Conservation (phyloP, 2,888 invertebrate species). For the Hartigia nigra region DNA sequence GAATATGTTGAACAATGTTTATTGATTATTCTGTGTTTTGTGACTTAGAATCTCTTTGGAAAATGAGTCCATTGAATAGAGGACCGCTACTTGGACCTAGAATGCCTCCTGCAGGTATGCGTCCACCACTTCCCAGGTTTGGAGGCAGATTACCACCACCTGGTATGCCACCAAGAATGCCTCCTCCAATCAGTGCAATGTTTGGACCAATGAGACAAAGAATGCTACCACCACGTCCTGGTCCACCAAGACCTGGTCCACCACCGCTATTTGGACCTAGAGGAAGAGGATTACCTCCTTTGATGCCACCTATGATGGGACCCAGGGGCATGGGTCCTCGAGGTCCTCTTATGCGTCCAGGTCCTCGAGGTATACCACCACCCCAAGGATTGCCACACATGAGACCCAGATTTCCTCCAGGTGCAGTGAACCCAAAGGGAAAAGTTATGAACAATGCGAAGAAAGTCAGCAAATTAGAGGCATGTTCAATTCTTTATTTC, state of each 20-base stretch:
- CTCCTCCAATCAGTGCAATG: slow-evolving; percentile 47
- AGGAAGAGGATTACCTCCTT: slow-evolving; percentile 43
- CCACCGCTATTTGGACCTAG: slow-evolving; percentile 43
- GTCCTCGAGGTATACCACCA: slow-evolving; percentile 43
- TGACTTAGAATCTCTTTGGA: not conserved
- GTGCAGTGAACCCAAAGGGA: slow-evolving; percentile 47
- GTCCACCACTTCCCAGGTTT: slow-evolving; percentile 50
- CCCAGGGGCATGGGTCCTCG: slow-evolving; percentile 40
- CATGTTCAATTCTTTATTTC: slow-evolving; percentile 26
- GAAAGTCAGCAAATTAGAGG: slow-evolving; percentile 57
- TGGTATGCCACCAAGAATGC: slow-evolving; percentile 42
- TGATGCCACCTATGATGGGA: slow-evolving; percentile 50
- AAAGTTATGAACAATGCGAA: slow-evolving; percentile 50
- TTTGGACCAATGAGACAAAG: slow-evolving; percentile 44
- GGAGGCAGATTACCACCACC: slow-evolving; percentile 44
- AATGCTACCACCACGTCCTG: slow-evolving; percentile 34
- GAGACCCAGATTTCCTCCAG: slow-evolving; percentile 52
- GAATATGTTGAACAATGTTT: not conserved
- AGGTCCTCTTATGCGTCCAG: slow-evolving; percentile 39
- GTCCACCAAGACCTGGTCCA: slow-evolving; percentile 17
- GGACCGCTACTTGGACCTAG: slow-evolving; percentile 53
- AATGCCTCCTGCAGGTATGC: slow-evolving; percentile 45
- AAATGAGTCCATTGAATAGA: slow-evolving; percentile 58
- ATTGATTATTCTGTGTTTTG: not conserved
- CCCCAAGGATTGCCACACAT: slow-evolving; percentile 50